Percentiles rank a stretch among this genome's conserved stretches.
These are phyloP conservation scores for Crocallis elinguaria DNA, from an alignment of 2,888 invertebrate species.

Conservation along the genomic window DNA sequence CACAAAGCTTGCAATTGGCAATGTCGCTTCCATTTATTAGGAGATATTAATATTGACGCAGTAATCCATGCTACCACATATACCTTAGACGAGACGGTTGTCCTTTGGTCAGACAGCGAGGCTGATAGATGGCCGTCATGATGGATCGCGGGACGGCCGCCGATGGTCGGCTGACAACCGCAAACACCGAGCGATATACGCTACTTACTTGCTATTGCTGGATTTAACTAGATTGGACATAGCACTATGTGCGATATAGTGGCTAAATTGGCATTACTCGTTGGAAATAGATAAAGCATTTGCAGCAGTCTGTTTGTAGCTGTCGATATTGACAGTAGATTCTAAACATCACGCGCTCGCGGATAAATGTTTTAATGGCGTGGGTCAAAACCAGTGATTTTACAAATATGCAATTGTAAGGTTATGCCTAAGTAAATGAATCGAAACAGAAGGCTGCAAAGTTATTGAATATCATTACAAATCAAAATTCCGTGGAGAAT, in stretches of 20 bases:
- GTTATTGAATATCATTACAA: slow-evolving; percentile 29
- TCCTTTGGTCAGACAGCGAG: slow-evolving; percentile 39
- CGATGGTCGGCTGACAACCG: slow-evolving; percentile 54
- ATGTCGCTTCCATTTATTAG: not conserved
- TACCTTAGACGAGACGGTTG: slow-evolving; percentile 44
- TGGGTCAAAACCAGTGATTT: too few relatives aligned
- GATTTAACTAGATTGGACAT: slow-evolving; percentile 24
- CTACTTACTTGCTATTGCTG: slow-evolving; percentile 20
- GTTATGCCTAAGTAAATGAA: too few relatives aligned
- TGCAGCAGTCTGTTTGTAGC: not conserved
- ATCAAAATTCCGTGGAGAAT: slow-evolving; percentile 64
- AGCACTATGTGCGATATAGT: not conserved
- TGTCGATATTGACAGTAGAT: not conserved
- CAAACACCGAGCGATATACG: slow-evolving; percentile 49
- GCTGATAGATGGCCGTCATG: slow-evolving; percentile 70
- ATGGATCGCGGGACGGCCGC: slow-evolving; percentile 60
- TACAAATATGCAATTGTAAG: too few relatives aligned
- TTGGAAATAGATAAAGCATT: not conserved
- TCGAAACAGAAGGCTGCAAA: not conserved
- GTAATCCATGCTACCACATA: slow-evolving; percentile 17
- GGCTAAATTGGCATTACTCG: not conserved
- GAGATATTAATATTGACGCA: slow-evolving; percentile 15
- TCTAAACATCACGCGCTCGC: too few relatives aligned
- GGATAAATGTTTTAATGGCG: too few relatives aligned
- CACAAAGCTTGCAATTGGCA: not conserved